phyloP scores from a whole-genome alignment of 2,888 invertebrate genomes.

The Eupithecia centaureata region DNA sequence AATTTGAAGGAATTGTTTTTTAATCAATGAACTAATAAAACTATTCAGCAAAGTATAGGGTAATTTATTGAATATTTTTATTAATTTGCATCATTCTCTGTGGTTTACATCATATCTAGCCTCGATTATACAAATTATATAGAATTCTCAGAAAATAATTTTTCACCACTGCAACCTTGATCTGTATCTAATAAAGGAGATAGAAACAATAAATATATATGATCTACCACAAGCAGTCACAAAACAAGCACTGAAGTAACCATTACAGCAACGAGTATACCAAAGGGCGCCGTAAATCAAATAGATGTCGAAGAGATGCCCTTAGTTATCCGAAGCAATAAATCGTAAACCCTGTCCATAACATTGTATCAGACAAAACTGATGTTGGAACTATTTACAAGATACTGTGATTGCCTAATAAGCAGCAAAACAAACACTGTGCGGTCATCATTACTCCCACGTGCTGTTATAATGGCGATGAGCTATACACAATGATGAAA shows the following conservation, averaged over 20 bases:
- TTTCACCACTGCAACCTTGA: not conserved
- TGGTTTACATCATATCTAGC: too few relatives aligned
- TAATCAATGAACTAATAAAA: too few relatives aligned
- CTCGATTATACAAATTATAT: too few relatives aligned
- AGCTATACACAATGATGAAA: slow-evolving; percentile 30
- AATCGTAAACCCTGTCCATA: slow-evolving; percentile 25
- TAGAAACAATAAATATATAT: slow-evolving; percentile 7
- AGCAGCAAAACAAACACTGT: slow-evolving; percentile 25
- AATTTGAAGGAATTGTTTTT: too few relatives aligned
- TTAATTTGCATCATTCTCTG: not conserved
- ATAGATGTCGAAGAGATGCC: slow-evolving; percentile 26
- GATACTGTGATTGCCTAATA: slow-evolving; percentile 31
- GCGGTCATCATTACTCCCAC: slow-evolving; percentile 34
- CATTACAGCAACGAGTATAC: slow-evolving; percentile 24
- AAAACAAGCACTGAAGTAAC: slow-evolving; percentile 29
- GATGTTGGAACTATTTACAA: slow-evolving; percentile 10
- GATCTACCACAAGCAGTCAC: not conserved
- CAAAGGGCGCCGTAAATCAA: slow-evolving; percentile 37
- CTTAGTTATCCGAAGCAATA: slow-evolving; percentile 28
- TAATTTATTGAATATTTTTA: too few relatives aligned
- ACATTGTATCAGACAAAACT: not conserved
- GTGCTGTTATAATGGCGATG: slow-evolving; percentile 23
- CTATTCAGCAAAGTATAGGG: too few relatives aligned
- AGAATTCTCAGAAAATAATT: too few relatives aligned
- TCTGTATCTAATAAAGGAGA: not conserved